Percentiles rank a stretch among this genome's conserved stretches.
Conservation (phyloP, 2,797 vertebrate genomes). For the Poecilia wingei region DNA sequence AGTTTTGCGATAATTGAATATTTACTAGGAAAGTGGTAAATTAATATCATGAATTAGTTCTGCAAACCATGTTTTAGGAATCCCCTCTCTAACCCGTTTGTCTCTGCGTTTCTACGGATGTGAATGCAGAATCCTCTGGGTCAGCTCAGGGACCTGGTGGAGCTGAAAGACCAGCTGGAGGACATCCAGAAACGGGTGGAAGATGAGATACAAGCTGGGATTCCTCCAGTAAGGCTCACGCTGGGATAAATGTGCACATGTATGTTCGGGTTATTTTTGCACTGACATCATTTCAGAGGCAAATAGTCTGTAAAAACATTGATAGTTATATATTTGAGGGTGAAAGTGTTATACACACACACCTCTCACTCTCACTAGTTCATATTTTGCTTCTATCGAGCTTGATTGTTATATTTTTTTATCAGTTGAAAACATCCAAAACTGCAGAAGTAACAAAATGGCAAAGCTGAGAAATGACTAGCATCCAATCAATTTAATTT, state of each 20-base stretch:
- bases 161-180: slow-evolving; percentile 91
- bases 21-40: not conserved
- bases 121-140: slow-evolving; percentile 81
- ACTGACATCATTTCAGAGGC: not conserved
- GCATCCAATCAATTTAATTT: not conserved
- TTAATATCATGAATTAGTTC: not conserved
- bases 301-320: not conserved
- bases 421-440: not conserved
- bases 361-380: not conserved
- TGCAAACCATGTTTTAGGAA: not conserved
- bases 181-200: slow-evolving; percentile 88
- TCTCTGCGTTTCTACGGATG: not conserved
- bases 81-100: not conserved
- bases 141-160: slow-evolving; percentile 90
- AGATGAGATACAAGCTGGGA: slow-evolving; percentile 87
- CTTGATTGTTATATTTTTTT: not conserved
- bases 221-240: slow-evolving; percentile 84
- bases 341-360: not conserved
- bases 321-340: not conserved
- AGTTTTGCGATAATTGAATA: not conserved
- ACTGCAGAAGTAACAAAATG: not conserved
- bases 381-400: not conserved
- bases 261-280: not conserved
- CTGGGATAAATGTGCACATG: not conserved
- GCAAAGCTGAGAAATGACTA: not conserved